Base-by-base conservation (phyloP, 2,113 vertebrate genomes). In the Pygoscelis antarcticus region DNA sequence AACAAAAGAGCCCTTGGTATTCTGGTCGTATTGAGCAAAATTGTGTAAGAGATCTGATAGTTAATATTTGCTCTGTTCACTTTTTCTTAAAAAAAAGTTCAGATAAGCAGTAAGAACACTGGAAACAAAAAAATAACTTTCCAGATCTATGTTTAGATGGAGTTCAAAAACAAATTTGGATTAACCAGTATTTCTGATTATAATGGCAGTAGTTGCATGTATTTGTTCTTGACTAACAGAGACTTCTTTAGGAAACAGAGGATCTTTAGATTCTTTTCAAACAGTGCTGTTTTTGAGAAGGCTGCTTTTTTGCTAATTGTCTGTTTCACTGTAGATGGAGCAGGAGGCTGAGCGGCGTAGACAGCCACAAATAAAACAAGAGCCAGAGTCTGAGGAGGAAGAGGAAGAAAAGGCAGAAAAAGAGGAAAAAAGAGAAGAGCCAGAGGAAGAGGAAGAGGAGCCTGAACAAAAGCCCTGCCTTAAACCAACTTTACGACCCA, bases 331-430 rank as follows among this genome's bases (percentile, higher is more conserved):
- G 70, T 93, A 99, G 99, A 99, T 99, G 99, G 99, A 99, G 94
- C 99, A 99, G 98, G 99, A 99, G 85, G 99, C 99, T 92, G 99
- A 99, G 97, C 98, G 99, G 86, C 98, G 99, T 70, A 98, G 99
- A 76, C 99, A 99, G 52, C 99, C 99, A 66, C 99, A 99, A 60
- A 98, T 99, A 97, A 99, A 99, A 87, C 98, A 98, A 76, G 99
- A 99, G 34, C 98, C 98, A 36, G 98, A 99, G 94, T 99, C 99
- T 10, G 98, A 99, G 11, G 99, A 87, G 78, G 99, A 99, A 55
- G 98, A 98, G 66, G 97, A 99, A 65, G 99, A 99, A 62, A 98
- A 99, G 61, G 98, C 99, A 18, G 99, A 99, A 89, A 99, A 99
- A 90, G 99, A 99, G 8, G 99, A 99, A 80, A 99, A 99, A 96